A percentile compares a stretch with the other conserved stretches of the same genome.
Evolutionary conservation across 2,888 invertebrate species (phyloP).

Genomic region (Lydus trimaculatus): DNA sequence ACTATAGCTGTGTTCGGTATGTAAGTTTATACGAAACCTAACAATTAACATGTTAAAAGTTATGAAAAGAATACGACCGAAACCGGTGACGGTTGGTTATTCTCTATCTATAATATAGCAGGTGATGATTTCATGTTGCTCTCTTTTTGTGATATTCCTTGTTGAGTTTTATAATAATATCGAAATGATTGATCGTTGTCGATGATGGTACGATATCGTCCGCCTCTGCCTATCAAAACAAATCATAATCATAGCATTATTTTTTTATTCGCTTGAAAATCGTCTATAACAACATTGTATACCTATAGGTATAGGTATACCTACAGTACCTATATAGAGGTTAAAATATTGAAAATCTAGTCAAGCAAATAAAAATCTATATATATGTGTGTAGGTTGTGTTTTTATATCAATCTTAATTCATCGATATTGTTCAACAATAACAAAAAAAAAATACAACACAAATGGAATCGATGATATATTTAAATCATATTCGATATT

Average conservation of each 20-base stretch:
- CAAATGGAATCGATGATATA: slow-evolving; percentile 3
- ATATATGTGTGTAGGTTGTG: background rate
- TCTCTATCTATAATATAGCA: background rate
- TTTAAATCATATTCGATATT: slow-evolving; percentile 10
- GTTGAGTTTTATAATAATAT: slow-evolving; percentile 7
- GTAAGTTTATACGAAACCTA: background rate
- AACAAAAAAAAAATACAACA: background rate
- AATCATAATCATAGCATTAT: background rate
- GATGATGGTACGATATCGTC: slow-evolving; percentile 15
- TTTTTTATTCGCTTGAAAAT: background rate
- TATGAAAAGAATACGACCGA: background rate
- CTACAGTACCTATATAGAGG: too few species aligned
- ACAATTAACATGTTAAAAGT: slow-evolving; percentile 1
- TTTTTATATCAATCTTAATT: background rate
- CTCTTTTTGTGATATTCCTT: slow-evolving; percentile 13
- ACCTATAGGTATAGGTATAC: background rate
- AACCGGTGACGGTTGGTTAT: background rate
- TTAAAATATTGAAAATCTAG: background rate
- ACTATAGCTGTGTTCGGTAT: too few species aligned
- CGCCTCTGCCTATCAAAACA: slow-evolving; percentile 14
- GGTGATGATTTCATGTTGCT: slow-evolving; percentile 14
- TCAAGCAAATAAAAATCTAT: background rate
- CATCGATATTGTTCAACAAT: slow-evolving; percentile 6
- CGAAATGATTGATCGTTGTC: slow-evolving; percentile 15
- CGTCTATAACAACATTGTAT: background rate